Evolutionary conservation across 2,113 vertebrate genomes (phyloP).

Genomic region (Mirza zaza): DNA sequence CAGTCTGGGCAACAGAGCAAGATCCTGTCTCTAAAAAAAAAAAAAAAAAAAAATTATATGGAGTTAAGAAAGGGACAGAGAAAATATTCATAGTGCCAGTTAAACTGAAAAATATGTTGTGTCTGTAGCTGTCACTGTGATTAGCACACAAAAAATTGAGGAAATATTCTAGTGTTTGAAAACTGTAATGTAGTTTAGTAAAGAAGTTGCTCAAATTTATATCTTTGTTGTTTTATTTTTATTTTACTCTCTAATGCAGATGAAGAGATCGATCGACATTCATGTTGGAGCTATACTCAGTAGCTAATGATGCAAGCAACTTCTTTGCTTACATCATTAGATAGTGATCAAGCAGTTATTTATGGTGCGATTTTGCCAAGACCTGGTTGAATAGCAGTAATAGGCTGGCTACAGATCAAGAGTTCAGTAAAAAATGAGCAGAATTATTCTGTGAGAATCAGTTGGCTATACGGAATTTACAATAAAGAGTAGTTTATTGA

Average conservation of each 20-base stretch:
- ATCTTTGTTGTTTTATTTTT: not conserved
- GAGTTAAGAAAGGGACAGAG: not conserved
- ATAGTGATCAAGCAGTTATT: not conserved
- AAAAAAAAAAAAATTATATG: not conserved
- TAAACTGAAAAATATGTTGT: not conserved
- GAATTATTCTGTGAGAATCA: not conserved
- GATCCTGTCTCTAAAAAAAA: too few relatives aligned
- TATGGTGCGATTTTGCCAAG: not conserved
- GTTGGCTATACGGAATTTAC: not conserved
- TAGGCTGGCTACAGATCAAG: not conserved
- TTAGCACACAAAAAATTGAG: not conserved
- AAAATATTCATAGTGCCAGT: not conserved
- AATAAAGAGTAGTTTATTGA: too few relatives aligned
- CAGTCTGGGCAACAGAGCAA: too few relatives aligned
- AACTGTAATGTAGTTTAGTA: not conserved
- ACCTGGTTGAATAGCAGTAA: too few relatives aligned
- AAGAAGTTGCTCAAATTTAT: not conserved
- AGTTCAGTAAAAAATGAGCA: not conserved
- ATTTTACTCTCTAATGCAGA: not conserved
- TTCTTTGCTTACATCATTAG: too few relatives aligned
- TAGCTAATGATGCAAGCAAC: too few relatives aligned
- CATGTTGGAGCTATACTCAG: rapidly evolving
- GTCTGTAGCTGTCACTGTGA: not conserved
- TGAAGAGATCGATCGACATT: not conserved
- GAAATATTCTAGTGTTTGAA: not conserved